These are phyloP conservation scores for Mythimna albipuncta DNA, from an alignment of 2,888 invertebrate species.

Conservation along the genomic window DNA sequence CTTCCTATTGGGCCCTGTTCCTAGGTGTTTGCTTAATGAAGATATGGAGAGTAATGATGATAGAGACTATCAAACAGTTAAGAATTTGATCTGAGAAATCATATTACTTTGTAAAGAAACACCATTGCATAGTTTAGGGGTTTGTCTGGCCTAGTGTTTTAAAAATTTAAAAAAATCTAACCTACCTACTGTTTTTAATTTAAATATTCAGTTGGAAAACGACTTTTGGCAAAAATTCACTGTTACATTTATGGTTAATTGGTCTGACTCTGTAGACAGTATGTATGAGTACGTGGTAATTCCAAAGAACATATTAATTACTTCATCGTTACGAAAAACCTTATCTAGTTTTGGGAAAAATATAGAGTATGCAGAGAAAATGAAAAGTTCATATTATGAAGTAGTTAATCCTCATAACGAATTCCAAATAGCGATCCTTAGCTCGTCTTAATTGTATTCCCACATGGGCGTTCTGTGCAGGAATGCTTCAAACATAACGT, in stretches of 20 bases:
- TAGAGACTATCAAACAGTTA: too few species aligned
- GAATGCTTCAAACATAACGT: slow-evolving; percentile 69
- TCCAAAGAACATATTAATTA: neutral
- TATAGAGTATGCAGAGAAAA: slow-evolving; percentile 2
- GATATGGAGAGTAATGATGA: too few species aligned
- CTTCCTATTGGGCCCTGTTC: too few species aligned
- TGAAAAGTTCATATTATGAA: slow-evolving; percentile 29
- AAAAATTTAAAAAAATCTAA: neutral
- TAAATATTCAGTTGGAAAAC: neutral
- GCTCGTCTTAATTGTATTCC: slow-evolving; percentile 61
- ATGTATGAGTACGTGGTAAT: neutral
- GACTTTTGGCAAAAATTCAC: neutral
- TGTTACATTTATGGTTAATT: neutral
- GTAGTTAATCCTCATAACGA: slow-evolving; percentile 36
- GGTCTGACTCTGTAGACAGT: neutral
- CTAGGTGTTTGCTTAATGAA: too few species aligned
- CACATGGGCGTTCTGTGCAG: slow-evolving; percentile 49
- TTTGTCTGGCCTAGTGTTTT: too few species aligned
- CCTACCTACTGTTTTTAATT: neutral
- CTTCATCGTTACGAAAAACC: neutral
- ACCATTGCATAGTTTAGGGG: too few species aligned
- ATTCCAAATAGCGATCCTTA: slow-evolving; percentile 51
- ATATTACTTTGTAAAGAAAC: too few species aligned
- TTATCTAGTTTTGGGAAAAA: too few species aligned
- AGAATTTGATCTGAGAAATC: too few species aligned